Conservation (phyloP, 1,140 invertebrate genomes). For the Zaprionus davidi region DNA sequence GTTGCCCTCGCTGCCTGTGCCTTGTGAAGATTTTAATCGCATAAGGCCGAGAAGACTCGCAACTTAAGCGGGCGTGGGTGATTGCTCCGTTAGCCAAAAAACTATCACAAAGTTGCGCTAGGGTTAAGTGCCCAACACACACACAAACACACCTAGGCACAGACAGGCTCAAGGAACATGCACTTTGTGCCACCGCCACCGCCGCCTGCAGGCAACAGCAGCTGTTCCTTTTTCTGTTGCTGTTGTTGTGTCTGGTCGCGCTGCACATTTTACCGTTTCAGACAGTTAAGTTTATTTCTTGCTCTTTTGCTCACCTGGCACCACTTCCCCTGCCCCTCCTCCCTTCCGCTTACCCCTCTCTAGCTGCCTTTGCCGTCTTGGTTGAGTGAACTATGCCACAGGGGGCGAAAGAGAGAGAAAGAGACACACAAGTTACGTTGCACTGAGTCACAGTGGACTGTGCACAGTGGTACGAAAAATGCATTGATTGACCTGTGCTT, state of each 20-base stretch:
- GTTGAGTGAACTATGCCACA: conserved; percentile 25
- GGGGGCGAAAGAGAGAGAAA: neutral
- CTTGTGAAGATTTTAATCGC: conserved; percentile 45
- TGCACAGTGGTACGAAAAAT: conserved; percentile 23
- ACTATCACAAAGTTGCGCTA: conserved; percentile 29
- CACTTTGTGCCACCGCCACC: neutral
- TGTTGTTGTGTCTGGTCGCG: conserved; percentile 10
- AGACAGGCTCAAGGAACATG: neutral
- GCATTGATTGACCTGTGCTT: conserved; percentile 21
- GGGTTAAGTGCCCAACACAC: conserved; percentile 32
- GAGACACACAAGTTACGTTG: neutral
- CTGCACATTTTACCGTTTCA: conserved; percentile 34
- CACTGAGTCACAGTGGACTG: conserved; percentile 5
- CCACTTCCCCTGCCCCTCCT: neutral
- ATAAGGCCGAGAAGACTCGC: conserved; percentile 16
- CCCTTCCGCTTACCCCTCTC: neutral
- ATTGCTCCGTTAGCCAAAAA: conserved; percentile 12
- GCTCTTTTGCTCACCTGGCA: conserved; percentile 29
- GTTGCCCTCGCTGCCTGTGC: conserved; percentile 4
- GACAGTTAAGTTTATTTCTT: conserved; percentile 25
- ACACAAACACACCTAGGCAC: neutral
- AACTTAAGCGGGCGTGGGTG: neutral
- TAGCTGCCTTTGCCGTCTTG: conserved; percentile 12
- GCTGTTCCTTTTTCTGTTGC: conserved; percentile 13
- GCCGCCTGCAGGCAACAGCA: conserved; percentile 16